phyloP scores from a whole-genome alignment of 2,797 vertebrate species.

The Falco rusticolus region DNA sequence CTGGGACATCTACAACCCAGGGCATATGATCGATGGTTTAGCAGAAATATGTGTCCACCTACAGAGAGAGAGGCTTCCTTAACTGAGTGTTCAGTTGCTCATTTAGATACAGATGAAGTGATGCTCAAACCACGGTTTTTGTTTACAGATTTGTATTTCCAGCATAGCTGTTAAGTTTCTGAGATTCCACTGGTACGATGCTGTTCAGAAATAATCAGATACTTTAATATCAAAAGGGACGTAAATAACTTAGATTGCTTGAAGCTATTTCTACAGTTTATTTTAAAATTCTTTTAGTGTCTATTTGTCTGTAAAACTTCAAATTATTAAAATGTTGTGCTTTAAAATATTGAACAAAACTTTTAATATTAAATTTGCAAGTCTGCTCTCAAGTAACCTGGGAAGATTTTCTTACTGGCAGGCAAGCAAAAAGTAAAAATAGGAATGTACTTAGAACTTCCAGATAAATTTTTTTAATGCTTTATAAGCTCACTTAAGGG shows the following conservation, averaged over 20 bases:
- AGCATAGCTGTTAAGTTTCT: neutral
- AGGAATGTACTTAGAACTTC: slow-evolving; percentile 47
- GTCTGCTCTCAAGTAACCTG: neutral
- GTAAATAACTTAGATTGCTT: neutral
- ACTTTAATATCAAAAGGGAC: neutral
- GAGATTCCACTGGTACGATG: neutral
- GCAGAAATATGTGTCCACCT: neutral
- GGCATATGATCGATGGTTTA: neutral
- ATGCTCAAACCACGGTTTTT: neutral
- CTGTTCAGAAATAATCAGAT: slow-evolving; percentile 28
- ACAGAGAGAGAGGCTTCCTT: neutral
- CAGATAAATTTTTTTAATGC: neutral
- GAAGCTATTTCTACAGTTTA: neutral
- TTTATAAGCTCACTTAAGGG: neutral
- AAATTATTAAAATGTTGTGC: neutral
- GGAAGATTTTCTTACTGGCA: slow-evolving; percentile 29
- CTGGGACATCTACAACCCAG: neutral
- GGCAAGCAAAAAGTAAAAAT: neutral
- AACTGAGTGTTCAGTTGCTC: neutral
- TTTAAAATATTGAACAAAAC: neutral
- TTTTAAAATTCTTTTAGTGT: neutral
- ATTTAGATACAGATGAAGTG: neutral
- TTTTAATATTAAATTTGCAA: neutral
- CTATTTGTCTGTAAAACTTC: neutral
- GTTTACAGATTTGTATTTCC: neutral